phyloP scores from a whole-genome alignment of 2,888 invertebrate species.

The Sarcophaga rosellei region DNA sequence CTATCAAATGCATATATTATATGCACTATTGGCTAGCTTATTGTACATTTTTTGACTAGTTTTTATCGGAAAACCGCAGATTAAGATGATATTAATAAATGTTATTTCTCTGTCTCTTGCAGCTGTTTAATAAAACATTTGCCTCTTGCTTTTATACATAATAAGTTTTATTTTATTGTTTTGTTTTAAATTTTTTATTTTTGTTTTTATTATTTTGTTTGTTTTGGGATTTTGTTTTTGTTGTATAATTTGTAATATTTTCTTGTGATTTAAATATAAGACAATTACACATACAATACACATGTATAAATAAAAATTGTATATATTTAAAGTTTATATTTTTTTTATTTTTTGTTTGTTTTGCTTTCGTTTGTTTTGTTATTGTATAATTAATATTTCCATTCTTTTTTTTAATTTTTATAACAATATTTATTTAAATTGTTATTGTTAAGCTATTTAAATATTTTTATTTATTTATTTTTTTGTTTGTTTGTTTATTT shows the following conservation, averaged over 20 bases:
- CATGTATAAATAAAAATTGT: slow-evolving; percentile 68
- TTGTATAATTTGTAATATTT: slow-evolving; percentile 63
- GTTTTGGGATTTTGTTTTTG: slow-evolving; percentile 25
- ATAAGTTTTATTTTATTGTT: slow-evolving; percentile 63
- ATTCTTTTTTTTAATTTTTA: slow-evolving; percentile 25
- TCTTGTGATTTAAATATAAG: slow-evolving; percentile 45
- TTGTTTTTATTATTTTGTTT: slow-evolving; percentile 49
- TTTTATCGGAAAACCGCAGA: not conserved
- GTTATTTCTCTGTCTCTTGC: not conserved
- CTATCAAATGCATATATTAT: not conserved
- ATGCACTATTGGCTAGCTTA: too few species aligned
- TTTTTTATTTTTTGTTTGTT: slow-evolving; percentile 42
- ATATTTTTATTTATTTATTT: slow-evolving; percentile 22
- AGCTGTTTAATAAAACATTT: too few species aligned
- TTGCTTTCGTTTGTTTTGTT: slow-evolving; percentile 45
- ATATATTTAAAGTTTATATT: slow-evolving; percentile 65
- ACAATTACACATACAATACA: slow-evolving; percentile 62
- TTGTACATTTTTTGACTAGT: not conserved
- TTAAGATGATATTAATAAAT: not conserved
- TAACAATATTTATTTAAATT: slow-evolving; percentile 3
- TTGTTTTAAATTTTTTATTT: slow-evolving; percentile 9
- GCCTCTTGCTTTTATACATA: slow-evolving; percentile 60
- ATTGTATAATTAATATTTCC: slow-evolving; percentile 50
- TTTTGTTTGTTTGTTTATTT: slow-evolving; percentile 6
- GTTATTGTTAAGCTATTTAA: slow-evolving; percentile 35